Evolutionary conservation across 1,140 invertebrate genomes (phyloP), one percentile per base, ranked within the genome.

Genomic region (Brachionus asplanchnoidis): DNA sequence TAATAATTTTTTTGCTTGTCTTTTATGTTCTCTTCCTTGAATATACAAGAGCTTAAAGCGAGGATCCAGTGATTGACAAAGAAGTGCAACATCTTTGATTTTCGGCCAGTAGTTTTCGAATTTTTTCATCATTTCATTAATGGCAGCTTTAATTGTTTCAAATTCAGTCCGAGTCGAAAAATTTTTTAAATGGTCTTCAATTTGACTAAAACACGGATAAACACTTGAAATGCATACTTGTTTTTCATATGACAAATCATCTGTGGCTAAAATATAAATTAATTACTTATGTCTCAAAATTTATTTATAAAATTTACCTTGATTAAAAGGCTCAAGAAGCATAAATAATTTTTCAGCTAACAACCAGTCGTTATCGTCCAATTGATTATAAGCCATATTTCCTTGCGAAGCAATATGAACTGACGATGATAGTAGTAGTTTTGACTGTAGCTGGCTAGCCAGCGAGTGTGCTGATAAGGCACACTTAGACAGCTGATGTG

Each of bases 281-380:
- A 68, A n/a, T 68, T 12, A 32, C 26, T 32, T n/a, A 68, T 5
- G 2, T n/a, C 9, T 28, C 14, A n/a, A 11, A 68, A 68, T 32
- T 32, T 32, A 68, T 68, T 32, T n/a, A 36, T 68, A n/a, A n/a
- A 68, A 68, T 32, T 32, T 68, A 70, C 66, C 66, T 70, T 70
- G 66, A 36, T 70, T 17, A 36, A 70, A 70, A 1, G 32, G 26
- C 32, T 70, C 66, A 36, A 70, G 32, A 11, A 70, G 2, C 0
- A 36, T 1, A 3, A 3, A 36, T 36, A 70, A 3, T 36, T 40
- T 70, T 32, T 70, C 32, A 3, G 66, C 32, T 36, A 36, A 70
- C 4, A 36, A 14, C 66, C 66, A 70, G n/a, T 70, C 66, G 32
- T 70, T 70, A 6, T 70, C 26, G 4, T 70, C 66, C 28, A 70